A percentile compares a stretch with the other conserved stretches of the same genome.
These are phyloP conservation scores for Ahaetulla prasina DNA, from an alignment of 2,113 vertebrate genomes.

Conservation along the genomic window DNA sequence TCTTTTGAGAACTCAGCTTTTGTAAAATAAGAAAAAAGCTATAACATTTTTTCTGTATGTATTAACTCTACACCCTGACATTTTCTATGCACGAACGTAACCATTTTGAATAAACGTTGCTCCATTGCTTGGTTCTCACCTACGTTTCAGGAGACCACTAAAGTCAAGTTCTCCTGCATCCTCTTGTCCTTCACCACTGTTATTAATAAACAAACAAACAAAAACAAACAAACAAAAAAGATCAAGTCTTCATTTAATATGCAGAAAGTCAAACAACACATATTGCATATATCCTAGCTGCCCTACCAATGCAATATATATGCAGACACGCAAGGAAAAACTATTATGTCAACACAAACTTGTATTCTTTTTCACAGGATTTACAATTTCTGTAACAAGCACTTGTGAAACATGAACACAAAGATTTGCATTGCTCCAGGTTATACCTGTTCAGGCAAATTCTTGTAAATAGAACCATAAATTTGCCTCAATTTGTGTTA, in stretches of 20 bases:
- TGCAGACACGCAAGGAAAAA: constrained; percentile 51
- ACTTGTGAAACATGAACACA: constrained; percentile 72
- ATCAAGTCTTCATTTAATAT: constrained; percentile 83
- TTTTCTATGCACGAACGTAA: constrained; percentile 53
- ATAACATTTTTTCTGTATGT: constrained; percentile 41
- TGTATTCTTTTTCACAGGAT: constrained; percentile 73
- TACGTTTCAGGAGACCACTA: constrained; percentile 99
- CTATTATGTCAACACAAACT: constrained; percentile 67
- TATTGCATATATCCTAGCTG: constrained; percentile 58
- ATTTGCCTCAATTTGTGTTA: constrained; percentile 73
- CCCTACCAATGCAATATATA: constrained; percentile 54
- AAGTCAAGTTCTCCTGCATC: constrained; percentile 99
- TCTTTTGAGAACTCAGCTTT: constrained; percentile 30
- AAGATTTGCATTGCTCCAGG: constrained; percentile 61
- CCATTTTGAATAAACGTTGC: constrained; percentile 63
- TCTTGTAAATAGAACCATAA: constrained; percentile 59
- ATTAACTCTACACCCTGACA: constrained; percentile 65
- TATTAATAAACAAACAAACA: constrained; percentile 79
- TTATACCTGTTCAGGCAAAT: constrained; percentile 56
- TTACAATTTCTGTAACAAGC: constrained; percentile 52
- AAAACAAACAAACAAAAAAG: constrained; percentile 49
- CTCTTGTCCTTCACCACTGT: constrained; percentile 98
- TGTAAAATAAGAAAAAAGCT: constrained; percentile 23
- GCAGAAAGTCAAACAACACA: constrained; percentile 58
- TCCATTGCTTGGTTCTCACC: constrained; percentile 85